These are phyloP conservation scores for Oceanodroma leucorhoa DNA, from an alignment of 2,797 vertebrate species.

Conservation along the genomic window DNA sequence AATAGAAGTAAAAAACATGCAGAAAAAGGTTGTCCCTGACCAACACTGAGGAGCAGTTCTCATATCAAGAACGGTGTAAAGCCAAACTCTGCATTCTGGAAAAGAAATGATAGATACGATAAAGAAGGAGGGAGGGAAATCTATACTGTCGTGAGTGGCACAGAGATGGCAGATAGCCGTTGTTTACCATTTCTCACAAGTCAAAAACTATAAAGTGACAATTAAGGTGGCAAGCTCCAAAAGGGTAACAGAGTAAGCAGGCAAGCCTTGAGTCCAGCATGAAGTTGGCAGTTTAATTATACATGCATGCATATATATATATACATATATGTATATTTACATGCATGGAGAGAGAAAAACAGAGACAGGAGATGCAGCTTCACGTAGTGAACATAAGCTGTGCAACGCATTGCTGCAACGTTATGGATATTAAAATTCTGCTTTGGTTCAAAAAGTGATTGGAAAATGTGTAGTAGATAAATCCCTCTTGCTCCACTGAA, in stretches of 20 bases:
- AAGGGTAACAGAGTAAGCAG: neutral
- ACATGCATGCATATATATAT: fast-evolving
- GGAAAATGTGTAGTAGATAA: neutral
- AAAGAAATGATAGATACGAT: neutral
- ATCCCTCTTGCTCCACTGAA: neutral
- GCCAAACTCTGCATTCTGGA: neutral
- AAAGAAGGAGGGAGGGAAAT: neutral
- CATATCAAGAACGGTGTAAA: neutral
- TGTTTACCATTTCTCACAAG: neutral
- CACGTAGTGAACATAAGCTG: neutral
- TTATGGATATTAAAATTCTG: neutral
- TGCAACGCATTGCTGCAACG: neutral
- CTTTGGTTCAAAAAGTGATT: neutral
- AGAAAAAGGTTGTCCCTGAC: neutral
- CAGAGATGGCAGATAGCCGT: neutral
- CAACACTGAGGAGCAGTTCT: neutral
- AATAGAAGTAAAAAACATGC: neutral
- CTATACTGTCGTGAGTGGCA: fast-evolving
- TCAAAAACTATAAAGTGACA: neutral
- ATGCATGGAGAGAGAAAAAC: neutral
- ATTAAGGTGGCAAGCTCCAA: neutral
- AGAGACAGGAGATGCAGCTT: too few relatives aligned
- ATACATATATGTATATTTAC: neutral
- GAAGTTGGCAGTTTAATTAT: neutral
- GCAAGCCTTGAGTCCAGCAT: neutral